phyloP scores from a whole-genome alignment of 1,140 invertebrate species.

The Formica selysi region DNA sequence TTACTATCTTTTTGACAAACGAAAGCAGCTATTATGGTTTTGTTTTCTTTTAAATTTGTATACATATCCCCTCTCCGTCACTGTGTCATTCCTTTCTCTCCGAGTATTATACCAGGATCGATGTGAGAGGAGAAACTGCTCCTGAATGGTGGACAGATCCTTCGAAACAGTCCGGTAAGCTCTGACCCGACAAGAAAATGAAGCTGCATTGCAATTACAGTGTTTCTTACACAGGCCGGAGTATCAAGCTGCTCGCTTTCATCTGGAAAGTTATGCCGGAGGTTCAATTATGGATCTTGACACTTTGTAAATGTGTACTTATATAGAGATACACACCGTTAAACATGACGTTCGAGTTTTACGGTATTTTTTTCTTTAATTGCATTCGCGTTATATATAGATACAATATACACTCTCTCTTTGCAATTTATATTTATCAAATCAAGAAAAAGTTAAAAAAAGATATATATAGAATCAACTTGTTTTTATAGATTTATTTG shows the following conservation, averaged over 20 bases:
- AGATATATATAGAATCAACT: neutral
- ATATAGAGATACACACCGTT: neutral
- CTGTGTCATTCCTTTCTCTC: slow-evolving; percentile 14
- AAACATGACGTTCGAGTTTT: neutral
- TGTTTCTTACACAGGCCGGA: slow-evolving; percentile 26
- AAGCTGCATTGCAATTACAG: slow-evolving; percentile 2
- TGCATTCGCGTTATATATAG: slow-evolving; percentile 1
- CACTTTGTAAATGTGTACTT: neutral
- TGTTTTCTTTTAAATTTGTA: slow-evolving; percentile 36
- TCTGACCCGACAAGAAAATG: slow-evolving; percentile 35
- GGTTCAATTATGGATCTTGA: slow-evolving; percentile 10
- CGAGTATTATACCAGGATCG: slow-evolving; percentile 8
- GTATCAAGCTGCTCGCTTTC: slow-evolving; percentile 13
- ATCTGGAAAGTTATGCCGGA: slow-evolving; percentile 11
- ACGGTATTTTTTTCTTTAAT: neutral
- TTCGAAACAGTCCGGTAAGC: slow-evolving; percentile 47
- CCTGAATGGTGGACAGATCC: slow-evolving; percentile 19
- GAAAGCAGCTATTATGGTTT: slow-evolving; percentile 33
- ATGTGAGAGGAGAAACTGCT: slow-evolving; percentile 44
- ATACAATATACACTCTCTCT: neutral
- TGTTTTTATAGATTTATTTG: neutral
- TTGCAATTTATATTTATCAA: slow-evolving; percentile 18
- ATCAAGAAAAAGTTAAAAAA: neutral
- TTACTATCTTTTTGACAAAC: neutral
- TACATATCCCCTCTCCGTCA: neutral